Conservation (phyloP, 1,140 invertebrate species). For the Drosophila quadrilineata region DNA sequence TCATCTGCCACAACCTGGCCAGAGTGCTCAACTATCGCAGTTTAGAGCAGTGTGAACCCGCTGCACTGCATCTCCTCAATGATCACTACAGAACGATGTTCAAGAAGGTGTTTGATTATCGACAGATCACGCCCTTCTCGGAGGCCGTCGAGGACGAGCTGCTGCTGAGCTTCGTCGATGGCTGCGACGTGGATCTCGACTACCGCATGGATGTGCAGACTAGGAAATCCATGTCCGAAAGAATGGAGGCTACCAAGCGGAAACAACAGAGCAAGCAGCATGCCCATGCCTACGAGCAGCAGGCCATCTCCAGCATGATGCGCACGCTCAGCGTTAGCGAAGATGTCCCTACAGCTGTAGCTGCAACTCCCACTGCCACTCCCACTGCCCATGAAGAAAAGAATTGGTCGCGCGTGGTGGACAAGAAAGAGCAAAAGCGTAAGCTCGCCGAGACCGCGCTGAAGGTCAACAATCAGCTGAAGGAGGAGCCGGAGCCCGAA, state of each 20-base stretch:
- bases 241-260: constrained; percentile 52
- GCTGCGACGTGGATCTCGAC: constrained; percentile 76
- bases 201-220: constrained; percentile 67
- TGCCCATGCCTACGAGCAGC: constrained; percentile 67
- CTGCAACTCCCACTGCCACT: constrained; percentile 12
- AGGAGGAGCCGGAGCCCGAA: constrained; percentile 57
- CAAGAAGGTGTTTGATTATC: constrained; percentile 70
- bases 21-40: constrained; percentile 84
- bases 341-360: not conserved
- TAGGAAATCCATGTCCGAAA: too few species aligned
- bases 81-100: constrained; percentile 83
- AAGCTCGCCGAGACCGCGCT: constrained; percentile 68
- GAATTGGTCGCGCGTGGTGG: constrained; percentile 70
- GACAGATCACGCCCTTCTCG: constrained; percentile 84
- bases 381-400: constrained; percentile 33
- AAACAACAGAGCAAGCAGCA: constrained; percentile 60
- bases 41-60: constrained; percentile 84
- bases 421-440: constrained; percentile 74
- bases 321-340: constrained; percentile 56
- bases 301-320: constrained; percentile 75
- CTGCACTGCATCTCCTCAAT: constrained; percentile 83
- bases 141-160: constrained; percentile 82
- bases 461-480: constrained; percentile 76
- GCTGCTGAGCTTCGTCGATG: constrained; percentile 81
- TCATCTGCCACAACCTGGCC: constrained; percentile 85